Conservation (phyloP, 2,113 vertebrate genomes). For the Solea solea region DNA sequence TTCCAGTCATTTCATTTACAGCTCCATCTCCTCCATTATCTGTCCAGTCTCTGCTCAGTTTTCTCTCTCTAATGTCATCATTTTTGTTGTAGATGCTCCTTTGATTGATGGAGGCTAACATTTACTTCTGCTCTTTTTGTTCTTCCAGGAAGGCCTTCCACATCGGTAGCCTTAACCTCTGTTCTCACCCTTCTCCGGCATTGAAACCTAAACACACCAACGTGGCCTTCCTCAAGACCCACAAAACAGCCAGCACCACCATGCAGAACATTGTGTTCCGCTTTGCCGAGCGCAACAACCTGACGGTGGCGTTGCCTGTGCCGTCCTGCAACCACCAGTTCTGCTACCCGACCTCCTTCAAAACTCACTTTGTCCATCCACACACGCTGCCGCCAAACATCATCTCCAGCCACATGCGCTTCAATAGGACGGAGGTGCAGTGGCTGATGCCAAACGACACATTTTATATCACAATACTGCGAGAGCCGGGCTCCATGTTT, state of each 20-base stretch:
- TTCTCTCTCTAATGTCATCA: too few relatives aligned
- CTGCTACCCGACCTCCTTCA: slow-evolving; percentile 88
- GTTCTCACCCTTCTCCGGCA: slow-evolving; percentile 36
- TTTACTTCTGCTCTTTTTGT: not conserved
- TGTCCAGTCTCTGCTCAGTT: too few relatives aligned
- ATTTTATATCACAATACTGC: slow-evolving; percentile 86
- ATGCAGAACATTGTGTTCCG: slow-evolving; percentile 92
- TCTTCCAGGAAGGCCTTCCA: slow-evolving; percentile 78
- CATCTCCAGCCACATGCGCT: slow-evolving; percentile 88
- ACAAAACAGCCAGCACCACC: slow-evolving; percentile 89
- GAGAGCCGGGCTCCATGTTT: slow-evolving; percentile 88
- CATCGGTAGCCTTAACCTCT: slow-evolving; percentile 63
- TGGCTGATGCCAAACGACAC: slow-evolving; percentile 86
- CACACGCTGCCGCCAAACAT: slow-evolving; percentile 84
- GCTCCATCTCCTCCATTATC: too few relatives aligned
- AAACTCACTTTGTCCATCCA: slow-evolving; percentile 83
- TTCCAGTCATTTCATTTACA: too few relatives aligned
- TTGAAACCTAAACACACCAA: slow-evolving; percentile 82
- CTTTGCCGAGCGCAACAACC: slow-evolving; percentile 87
- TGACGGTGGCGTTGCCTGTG: slow-evolving; percentile 86
- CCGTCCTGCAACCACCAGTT: slow-evolving; percentile 87
- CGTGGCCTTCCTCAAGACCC: slow-evolving; percentile 89
- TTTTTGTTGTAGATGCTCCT: too few relatives aligned
- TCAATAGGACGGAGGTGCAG: slow-evolving; percentile 78
- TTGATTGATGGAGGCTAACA: not conserved